Evolutionary conservation across 2,888 invertebrate genomes (phyloP).

Genomic region (Lomographa bimaculata): DNA sequence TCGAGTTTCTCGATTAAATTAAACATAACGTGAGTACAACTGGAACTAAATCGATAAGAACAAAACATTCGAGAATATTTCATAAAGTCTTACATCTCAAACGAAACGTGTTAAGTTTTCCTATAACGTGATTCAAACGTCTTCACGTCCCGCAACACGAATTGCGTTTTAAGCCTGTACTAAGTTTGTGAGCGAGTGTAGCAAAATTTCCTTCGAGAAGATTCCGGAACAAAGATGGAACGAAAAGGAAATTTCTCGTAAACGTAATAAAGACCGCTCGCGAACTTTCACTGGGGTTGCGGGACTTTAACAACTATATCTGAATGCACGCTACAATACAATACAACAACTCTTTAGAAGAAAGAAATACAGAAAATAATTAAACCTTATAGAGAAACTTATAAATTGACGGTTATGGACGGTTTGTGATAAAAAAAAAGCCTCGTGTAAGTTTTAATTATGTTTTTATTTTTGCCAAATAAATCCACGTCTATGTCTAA

Average conservation of each 20-base stretch:
- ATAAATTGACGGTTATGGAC: too few relatives aligned
- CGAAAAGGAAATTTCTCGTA: constrained; percentile 54
- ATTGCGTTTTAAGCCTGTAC: constrained; percentile 51
- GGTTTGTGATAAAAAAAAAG: too few relatives aligned
- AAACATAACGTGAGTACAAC: too few relatives aligned
- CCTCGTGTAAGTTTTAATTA: too few relatives aligned
- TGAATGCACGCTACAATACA: constrained; percentile 22
- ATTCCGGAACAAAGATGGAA: constrained; percentile 54
- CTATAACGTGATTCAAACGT: constrained; percentile 26
- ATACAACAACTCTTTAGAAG: constrained; percentile 20
- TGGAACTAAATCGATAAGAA: too few relatives aligned
- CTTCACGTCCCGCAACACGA: constrained; percentile 44
- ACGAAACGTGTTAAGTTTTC: constrained; percentile 12
- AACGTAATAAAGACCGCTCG: constrained; percentile 60
- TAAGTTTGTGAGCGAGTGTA: constrained; percentile 47
- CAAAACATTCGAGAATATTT: constrained; percentile 10
- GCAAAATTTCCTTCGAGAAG: constrained; percentile 46
- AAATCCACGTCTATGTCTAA: too few relatives aligned
- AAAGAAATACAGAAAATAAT: too few relatives aligned
- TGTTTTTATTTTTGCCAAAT: too few relatives aligned
- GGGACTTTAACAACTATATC: constrained; percentile 26
- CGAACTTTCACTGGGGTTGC: constrained; percentile 46
- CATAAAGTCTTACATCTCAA: constrained; percentile 1
- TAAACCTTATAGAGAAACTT: too few relatives aligned
- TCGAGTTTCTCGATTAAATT: too few relatives aligned